A percentile compares a stretch with the other conserved stretches of the same genome.
phyloP scores from a whole-genome alignment of 92 coral and sea anemone genomes.

The Actinostola sp. region DNA sequence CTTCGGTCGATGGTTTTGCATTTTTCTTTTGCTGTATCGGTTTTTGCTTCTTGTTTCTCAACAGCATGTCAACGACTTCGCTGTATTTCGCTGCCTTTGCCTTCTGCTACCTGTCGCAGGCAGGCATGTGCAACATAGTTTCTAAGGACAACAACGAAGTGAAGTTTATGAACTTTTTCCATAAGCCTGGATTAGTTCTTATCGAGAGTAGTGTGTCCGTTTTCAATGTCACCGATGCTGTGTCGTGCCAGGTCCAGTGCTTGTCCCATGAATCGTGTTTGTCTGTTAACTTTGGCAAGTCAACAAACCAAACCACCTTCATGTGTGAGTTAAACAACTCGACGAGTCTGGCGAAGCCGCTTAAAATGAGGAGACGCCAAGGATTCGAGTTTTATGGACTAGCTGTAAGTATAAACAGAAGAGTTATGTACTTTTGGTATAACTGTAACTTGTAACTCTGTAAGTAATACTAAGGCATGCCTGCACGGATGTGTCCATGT shows the following conservation, averaged over 20 bases:
- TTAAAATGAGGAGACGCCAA: not conserved
- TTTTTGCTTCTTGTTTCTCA: no score
- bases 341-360: not conserved
- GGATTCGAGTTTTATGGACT: not conserved
- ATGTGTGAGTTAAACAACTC: conserved; percentile 4
- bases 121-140: no score
- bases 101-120: no score
- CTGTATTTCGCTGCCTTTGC: no score
- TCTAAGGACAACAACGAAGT: not conserved
- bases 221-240: not conserved
- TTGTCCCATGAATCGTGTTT: not conserved
- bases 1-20: no score
- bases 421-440: no score
- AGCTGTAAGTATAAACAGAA: not conserved
- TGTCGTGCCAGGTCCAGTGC: not conserved
- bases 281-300: conserved; percentile 8
- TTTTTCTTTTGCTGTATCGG: no score
- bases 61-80: no score
- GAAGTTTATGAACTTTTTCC: conserved; percentile 7
- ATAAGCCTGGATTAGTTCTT: conserved; percentile 4
- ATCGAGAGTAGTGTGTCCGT: not conserved
- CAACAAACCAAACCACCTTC: not conserved
- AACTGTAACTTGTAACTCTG: no score
- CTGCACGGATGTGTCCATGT: no score
- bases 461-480: no score